Evolutionary conservation across 2,113 vertebrate species (phyloP), one percentile per base, ranked within the genome.

Genomic region (Datnioides undecimradiatus): DNA sequence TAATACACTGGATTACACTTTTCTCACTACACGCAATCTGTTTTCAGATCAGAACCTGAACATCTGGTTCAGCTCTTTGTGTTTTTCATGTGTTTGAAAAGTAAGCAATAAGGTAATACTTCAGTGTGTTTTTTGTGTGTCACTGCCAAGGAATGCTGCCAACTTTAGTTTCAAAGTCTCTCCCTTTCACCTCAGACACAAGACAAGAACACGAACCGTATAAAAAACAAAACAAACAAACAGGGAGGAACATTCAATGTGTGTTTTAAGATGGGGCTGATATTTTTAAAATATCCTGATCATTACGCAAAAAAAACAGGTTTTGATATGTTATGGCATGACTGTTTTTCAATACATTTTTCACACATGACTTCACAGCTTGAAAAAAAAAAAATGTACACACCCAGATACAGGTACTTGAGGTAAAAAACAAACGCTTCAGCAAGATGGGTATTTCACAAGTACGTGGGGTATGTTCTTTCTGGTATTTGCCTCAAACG

Each of bases 281-380:
- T 91, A 89, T 73, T 76, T 2, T 1, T 49, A 49, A 71, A 88
- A 95, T 93, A 93, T 89, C 52, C 65, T 34, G 70, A 86, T 83
- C 78, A 93, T 95, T 96, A 95, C 93, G 93, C 94, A 97, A 96
- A 97, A 96, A 95, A 97, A 96, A 95, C 95, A 95, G 93, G 95
- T 96, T 93, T 94, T 90, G 97, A 98, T 98, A 95, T 95, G 97
- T 97, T 87, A 95, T 73, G 95, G 96, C 97, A 97, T 79, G 98
- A 98, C 93, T 95, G 96, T 97, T 97, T 97, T 98, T 97, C 95
- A 95, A 92, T 95, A 95, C 95, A 98, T 99, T 98, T 98, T 97
- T 98, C 91, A 93, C 92, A 94, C 90, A 94, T 99, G 97, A 98
- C 92, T 94, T 97, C 96, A 97, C 93, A 86, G 94, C 70, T 80